These are phyloP conservation scores for Ophioninae sp. DNA, from an alignment of 2,888 invertebrate genomes.

Conservation along the genomic window DNA sequence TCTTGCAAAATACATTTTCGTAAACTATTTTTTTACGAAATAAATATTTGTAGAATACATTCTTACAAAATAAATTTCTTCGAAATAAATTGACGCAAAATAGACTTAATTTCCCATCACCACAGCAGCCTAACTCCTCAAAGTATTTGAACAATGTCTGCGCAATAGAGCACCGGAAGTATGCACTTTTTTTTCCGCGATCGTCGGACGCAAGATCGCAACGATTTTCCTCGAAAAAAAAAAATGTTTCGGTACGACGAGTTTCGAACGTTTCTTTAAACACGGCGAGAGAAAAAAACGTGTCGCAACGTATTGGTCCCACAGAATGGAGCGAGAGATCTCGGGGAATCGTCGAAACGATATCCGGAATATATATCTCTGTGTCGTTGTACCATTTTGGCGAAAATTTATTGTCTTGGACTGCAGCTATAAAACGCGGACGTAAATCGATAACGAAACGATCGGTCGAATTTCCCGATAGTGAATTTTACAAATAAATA, in stretches of 20 bases:
- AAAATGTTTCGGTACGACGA: neutral
- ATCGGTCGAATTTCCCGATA: neutral
- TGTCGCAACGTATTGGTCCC: conserved; percentile 18
- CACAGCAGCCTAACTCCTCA: too few species aligned
- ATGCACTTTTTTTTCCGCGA: neutral
- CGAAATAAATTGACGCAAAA: too few species aligned
- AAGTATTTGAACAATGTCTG: neutral
- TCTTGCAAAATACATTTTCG: too few species aligned
- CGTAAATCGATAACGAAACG: neutral
- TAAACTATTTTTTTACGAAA: too few species aligned
- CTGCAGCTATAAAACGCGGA: conserved; percentile 34
- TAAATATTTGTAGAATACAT: too few species aligned
- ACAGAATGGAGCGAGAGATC: conserved; percentile 1
- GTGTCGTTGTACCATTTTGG: conserved; percentile 12
- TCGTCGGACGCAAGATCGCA: too few species aligned
- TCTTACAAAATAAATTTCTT: too few species aligned
- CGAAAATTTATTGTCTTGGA: conserved; percentile 47
- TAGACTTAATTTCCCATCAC: too few species aligned
- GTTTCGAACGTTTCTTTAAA: neutral
- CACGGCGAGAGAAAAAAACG: neutral
- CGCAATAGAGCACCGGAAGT: neutral
- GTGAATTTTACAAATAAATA: conserved; percentile 6
- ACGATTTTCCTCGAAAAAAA: neutral
- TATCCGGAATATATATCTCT: neutral
- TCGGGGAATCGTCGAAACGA: neutral